phyloP scores from a whole-genome alignment of 2,797 vertebrate species.

The Sparidentex hasta region DNA sequence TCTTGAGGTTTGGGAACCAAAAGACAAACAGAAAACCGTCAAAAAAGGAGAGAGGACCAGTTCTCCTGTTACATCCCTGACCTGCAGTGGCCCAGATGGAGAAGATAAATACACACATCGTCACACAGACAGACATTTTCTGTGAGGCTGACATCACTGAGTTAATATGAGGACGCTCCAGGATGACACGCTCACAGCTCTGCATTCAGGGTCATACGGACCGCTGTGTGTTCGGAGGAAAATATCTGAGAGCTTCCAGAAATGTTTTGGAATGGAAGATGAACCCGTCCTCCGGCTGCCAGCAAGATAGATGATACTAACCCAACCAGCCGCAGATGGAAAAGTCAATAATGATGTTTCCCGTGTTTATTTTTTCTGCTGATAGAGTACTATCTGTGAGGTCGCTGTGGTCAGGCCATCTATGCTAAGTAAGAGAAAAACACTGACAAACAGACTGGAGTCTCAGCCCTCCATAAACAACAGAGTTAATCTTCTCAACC shows the following conservation, averaged over 20 bases:
- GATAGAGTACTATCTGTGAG: conserved; percentile 43
- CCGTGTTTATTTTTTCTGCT: conserved; percentile 51
- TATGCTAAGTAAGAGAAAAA: conserved; percentile 14
- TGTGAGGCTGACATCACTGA: conserved; percentile 32
- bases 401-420: conserved; percentile 6
- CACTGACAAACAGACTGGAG: neutral
- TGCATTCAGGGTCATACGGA: conserved; percentile 4
- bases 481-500: conserved; percentile 7
- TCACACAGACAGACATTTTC: conserved; percentile 8
- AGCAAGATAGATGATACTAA: conserved; percentile 20
- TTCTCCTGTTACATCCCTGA: conserved; percentile 49
- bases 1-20: conserved; percentile 25
- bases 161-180: conserved; percentile 35
- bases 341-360: conserved; percentile 57
- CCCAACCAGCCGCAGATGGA: conserved; percentile 31
- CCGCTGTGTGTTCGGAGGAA: conserved; percentile 4
- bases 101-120: conserved; percentile 29
- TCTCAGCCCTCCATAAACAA: conserved; percentile 10
- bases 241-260: conserved; percentile 27
- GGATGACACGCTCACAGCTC: conserved; percentile 8
- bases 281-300: conserved; percentile 26
- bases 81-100: conserved; percentile 37
- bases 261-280: conserved; percentile 48
- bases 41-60: neutral
- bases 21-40: conserved; percentile 43